Base-by-base conservation (phyloP, 2,113 vertebrate genomes). In the Misgurnus mizolepis region DNA sequence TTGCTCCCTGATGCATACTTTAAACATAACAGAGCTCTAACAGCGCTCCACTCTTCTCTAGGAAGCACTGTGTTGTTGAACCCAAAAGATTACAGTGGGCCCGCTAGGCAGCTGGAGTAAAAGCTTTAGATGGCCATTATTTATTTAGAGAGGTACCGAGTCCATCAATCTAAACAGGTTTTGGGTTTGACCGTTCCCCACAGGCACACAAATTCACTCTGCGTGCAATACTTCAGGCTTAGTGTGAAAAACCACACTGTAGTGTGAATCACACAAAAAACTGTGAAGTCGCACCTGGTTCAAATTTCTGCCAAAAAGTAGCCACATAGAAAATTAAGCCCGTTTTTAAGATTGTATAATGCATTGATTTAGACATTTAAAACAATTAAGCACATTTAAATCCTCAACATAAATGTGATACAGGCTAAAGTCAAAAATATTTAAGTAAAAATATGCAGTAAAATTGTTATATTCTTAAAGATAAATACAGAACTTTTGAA, bases 111-210 rank as follows among this genome's bases (percentile, higher is more conserved):
- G 34, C 47, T 56, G 62, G 43, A 55, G 67, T 39, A 43, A 64
- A 80, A 72, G 68, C 78, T 65, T 53, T 60, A 66, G 68, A 73
- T 45, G 34, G 8, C n/a, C 69, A 64, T 61, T 67, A 73, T 65
- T 73, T 73, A 80, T 72, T 72, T 50, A 72, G 34, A 49, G 5
- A 7, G 6, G 47, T 34, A 2, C 27, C 27, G 27, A 34, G 27
- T 34, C 27, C 18, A 68, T 68, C 45, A 14, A 49, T 45, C 43
- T 45, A 45, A 45, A 45, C 43, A 53, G 50, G 5, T 18, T 41
- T 60, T 43, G 9, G n/a, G 12, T 22, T 56, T 60, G 71, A 73
- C 43, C 39, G 17, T 55, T 70, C 53, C 18, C 68, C 68, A 58
- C 27, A 61, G 27, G 39, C 56, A 9, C 50, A 49, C 45, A 70